Conservation (phyloP, 1,140 invertebrate species). For the Aphelenchoides besseyi region DNA sequence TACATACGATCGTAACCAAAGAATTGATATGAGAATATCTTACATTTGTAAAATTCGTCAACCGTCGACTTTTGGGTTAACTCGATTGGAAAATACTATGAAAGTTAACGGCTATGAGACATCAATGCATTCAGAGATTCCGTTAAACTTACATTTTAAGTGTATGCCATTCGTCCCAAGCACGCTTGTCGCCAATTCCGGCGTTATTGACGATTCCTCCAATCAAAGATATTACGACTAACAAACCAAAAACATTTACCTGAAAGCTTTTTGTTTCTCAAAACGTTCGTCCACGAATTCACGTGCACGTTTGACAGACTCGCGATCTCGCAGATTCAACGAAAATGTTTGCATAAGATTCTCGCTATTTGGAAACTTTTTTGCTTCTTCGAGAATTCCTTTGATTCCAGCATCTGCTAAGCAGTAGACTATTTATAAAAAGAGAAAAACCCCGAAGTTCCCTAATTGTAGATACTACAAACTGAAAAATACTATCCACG, state of each 20-base stretch:
- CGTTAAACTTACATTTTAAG: constrained; percentile 34
- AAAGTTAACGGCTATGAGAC: too few species aligned
- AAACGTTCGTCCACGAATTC: constrained; percentile 35
- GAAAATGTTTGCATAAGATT: constrained; percentile 30
- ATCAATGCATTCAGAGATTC: constrained; percentile 21
- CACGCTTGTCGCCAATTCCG: constrained; percentile 27
- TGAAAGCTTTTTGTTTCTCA: constrained; percentile 1
- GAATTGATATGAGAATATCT: too few species aligned
- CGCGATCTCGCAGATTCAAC: constrained; percentile 30
- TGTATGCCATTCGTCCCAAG: constrained; percentile 38
- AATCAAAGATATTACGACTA: too few species aligned
- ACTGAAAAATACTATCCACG: too few species aligned
- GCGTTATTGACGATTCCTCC: constrained; percentile 42
- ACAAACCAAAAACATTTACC: constrained; percentile 5
- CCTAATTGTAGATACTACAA: too few species aligned
- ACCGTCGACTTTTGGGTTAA: too few species aligned
- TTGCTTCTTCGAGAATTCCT: constrained; percentile 24
- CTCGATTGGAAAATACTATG: too few species aligned
- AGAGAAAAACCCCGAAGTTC: too few species aligned
- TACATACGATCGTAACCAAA: too few species aligned
- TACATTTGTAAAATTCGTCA: too few species aligned
- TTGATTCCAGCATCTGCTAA: constrained; percentile 33
- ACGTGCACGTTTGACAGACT: constrained; percentile 37
- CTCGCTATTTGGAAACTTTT: constrained; percentile 2
- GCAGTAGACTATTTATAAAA: constrained; percentile 43